Base-by-base conservation (phyloP, 2,888 invertebrate genomes). In the Miltochrista miniata region DNA sequence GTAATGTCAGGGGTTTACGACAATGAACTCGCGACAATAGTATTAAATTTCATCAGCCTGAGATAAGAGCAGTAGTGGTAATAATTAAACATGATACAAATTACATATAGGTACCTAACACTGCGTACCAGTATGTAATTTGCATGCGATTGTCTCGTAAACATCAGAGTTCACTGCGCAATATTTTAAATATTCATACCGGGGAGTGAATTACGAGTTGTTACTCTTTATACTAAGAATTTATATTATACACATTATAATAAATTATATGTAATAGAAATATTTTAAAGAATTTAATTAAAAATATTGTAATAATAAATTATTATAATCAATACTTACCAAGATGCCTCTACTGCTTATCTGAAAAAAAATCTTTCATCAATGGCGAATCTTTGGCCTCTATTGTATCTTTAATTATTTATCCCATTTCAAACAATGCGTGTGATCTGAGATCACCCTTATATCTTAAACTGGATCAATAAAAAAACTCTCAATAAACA, bases 121-220 rank as follows among this genome's bases (percentile, higher is more conserved):
- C 64, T 69, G 63, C 72, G 68, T 68, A 59, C 65, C 59, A 60
- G 52, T 64, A 69, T 68, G 61, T 69, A 70, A 76, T 80, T 79
- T 73, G 72, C 73, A 72, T 72, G 58, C 54, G 64, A 64, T 71
- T 70, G 72, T 78, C 68, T 76, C 70, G 67, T 79, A 77, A 78
- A 80, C 73, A 76, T 77, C 67, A 56, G 64, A 73, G 64, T 74
- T 74, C 67, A 76, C 72, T 76, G 76, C 75, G 73, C 69, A 80
- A 75, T 78, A 75, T 72, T 71, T 74, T 71, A 71, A 71, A 69
- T 70, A 69, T 70, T 64, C 57, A 67, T 59, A 58, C 60, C 54
- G 53, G 34, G 51, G 61, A 70, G 64, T 73, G 56, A 74, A 62
- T 69, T 64, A 67, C 51, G 64, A 69, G 59, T 55, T 52, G 45